These are phyloP conservation scores for Styela clava DNA, from an alignment of 23 tunicate genomes.

Conservation along the genomic window DNA sequence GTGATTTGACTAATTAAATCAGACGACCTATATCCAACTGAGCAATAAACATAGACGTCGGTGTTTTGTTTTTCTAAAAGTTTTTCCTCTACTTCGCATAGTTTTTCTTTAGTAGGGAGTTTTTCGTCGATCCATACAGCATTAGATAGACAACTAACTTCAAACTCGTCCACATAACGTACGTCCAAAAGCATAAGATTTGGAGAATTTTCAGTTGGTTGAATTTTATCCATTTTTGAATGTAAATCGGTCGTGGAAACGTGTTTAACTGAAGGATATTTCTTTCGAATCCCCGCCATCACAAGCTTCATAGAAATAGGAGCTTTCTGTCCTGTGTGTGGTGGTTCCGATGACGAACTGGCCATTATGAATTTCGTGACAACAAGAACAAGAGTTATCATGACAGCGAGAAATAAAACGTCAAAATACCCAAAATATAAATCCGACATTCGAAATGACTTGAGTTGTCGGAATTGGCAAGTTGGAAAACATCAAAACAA, in stretches of 20 bases:
- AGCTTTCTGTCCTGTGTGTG: background rate
- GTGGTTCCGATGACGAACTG: background rate
- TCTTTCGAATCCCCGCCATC: conserved; percentile 43
- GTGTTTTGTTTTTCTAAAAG: background rate
- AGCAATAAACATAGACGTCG: conserved; percentile 69
- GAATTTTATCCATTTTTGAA: conserved; percentile 10
- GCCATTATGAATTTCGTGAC: background rate
- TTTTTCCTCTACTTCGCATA: background rate
- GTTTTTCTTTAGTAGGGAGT: conserved; percentile 6
- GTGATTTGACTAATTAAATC: conserved; percentile 31
- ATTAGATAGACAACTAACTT: conserved; percentile 42
- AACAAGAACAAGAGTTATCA: background rate
- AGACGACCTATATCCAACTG: conserved; percentile 68
- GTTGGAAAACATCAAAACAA: too few species aligned
- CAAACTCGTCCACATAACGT: conserved; percentile 43
- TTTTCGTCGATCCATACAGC: conserved; percentile 43
- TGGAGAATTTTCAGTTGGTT: background rate
- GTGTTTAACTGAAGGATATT: conserved; percentile 48
- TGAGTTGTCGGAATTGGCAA: too few species aligned
- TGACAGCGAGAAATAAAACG: too few species aligned
- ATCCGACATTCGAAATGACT: too few species aligned
- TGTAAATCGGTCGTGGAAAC: conserved; percentile 58
- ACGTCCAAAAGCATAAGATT: conserved; percentile 47
- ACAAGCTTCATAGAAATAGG: conserved; percentile 58
- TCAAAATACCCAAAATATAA: too few species aligned